These are phyloP conservation scores for Chlorocebus sabaeus DNA, from an alignment of 2,113 vertebrate species.

Conservation along the genomic window DNA sequence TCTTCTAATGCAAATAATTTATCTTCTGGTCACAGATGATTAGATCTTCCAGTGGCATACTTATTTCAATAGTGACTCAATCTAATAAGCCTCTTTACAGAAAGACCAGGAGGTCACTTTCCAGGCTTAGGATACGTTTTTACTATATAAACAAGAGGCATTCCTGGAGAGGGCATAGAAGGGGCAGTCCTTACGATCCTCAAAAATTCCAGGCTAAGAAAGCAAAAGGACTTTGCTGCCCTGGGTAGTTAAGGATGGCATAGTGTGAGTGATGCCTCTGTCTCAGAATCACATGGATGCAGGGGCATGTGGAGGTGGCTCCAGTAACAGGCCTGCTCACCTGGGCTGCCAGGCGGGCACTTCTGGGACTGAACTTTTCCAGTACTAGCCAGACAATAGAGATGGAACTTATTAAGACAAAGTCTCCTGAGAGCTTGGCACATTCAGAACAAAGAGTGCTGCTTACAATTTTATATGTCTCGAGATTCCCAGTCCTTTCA, in stretches of 20 bases:
- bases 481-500: not conserved
- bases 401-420: not conserved
- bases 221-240: not conserved
- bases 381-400: not conserved
- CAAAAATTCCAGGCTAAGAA: not conserved
- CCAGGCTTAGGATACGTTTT: not conserved
- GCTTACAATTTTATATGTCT: not conserved
- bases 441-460: not conserved
- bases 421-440: not conserved
- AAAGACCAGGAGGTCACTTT: not conserved
- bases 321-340: not conserved
- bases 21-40: not conserved
- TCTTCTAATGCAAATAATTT: not conserved
- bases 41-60: not conserved
- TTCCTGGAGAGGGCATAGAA: not conserved
- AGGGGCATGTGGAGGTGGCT: no score
- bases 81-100: not conserved
- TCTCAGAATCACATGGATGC: not conserved
- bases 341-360: not conserved
- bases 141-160: not conserved
- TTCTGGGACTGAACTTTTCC: not conserved
- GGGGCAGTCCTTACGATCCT: not conserved
- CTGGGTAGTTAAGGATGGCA: not conserved
- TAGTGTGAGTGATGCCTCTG: not conserved
- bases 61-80: not conserved